Conservation (phyloP, 2,113 vertebrate genomes). For the Bufo gargarizans region DNA sequence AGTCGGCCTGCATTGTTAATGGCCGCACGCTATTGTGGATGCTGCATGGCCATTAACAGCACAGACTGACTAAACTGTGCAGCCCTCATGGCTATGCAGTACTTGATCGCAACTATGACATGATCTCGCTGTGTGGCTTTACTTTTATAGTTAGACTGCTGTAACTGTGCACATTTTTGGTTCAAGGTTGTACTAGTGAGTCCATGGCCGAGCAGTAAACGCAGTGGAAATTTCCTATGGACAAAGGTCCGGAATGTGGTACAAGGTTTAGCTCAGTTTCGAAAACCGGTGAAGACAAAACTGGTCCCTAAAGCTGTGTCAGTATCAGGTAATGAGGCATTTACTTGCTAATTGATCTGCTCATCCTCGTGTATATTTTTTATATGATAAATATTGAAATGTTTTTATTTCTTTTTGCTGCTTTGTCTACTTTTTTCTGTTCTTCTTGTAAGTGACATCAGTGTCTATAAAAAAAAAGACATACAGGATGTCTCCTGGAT, state of each 20-base stretch:
- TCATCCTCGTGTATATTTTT: not conserved
- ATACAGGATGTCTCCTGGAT: no score
- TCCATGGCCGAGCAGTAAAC: conserved; percentile 91
- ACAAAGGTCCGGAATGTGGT: conserved; percentile 92
- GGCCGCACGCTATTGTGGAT: no score
- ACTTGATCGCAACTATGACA: no score
- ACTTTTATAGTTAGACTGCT: not conserved
- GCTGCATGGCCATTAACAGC: no score
- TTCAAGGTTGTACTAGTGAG: conserved; percentile 91
- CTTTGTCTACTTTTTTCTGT: not conserved
- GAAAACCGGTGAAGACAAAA: conserved; percentile 73
- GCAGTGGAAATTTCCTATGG: conserved; percentile 95
- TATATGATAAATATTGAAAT: not conserved
- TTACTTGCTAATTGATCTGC: not conserved
- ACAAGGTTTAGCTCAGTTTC: conserved; percentile 87
- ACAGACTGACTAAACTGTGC: no score
- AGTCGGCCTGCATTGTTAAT: no score
- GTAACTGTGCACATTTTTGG: not conserved
- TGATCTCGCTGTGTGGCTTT: no score
- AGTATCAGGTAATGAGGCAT: conserved; percentile 74
- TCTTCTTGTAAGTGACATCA: no score
- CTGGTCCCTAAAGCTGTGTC: conserved; percentile 65
- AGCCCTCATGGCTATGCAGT: no score
- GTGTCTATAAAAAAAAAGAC: no score
- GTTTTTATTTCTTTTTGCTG: not conserved